A percentile compares a stretch with the other conserved stretches of the same genome.
These are phyloP conservation scores for Chondrosia reniformis DNA, from an alignment of 37 sponge, comb jelly and placozoan species.

Conservation along the genomic window DNA sequence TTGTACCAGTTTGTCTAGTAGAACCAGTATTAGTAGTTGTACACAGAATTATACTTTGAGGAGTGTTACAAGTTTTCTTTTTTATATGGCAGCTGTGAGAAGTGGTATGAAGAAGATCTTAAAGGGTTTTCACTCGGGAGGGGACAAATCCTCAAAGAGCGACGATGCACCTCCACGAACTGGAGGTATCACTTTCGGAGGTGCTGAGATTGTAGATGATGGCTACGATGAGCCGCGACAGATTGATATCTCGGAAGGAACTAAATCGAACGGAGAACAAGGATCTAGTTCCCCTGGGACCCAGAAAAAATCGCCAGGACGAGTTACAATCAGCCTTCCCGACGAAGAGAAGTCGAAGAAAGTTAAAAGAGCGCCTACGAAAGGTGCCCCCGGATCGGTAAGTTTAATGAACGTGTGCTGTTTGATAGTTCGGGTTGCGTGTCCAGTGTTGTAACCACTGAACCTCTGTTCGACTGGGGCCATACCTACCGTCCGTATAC, in stretches of 20 bases:
- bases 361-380: neutral
- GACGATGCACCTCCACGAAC: neutral
- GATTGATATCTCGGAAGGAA: neutral
- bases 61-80: no score
- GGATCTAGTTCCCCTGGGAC: neutral
- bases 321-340: slow-evolving; percentile 7
- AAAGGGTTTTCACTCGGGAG: neutral
- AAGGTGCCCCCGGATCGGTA: slow-evolving; percentile 16
- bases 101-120: slow-evolving; percentile 19
- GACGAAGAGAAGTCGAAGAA: slow-evolving; percentile 28
- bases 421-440: no score
- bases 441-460: no score
- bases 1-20: no score
- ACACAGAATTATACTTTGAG: no score
- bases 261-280: slow-evolving; percentile 4
- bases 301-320: neutral
- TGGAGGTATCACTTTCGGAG: slow-evolving; percentile 19
- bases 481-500: no score
- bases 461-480: no score
- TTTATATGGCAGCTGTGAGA: slow-evolving; percentile 12
- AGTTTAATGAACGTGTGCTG: neutral
- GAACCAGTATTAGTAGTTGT: no score
- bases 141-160: neutral
- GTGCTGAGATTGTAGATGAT: slow-evolving; percentile 6
- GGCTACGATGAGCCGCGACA: neutral